These are phyloP conservation scores for Nysson spinosus DNA, from an alignment of 2,888 invertebrate genomes.

Conservation along the genomic window DNA sequence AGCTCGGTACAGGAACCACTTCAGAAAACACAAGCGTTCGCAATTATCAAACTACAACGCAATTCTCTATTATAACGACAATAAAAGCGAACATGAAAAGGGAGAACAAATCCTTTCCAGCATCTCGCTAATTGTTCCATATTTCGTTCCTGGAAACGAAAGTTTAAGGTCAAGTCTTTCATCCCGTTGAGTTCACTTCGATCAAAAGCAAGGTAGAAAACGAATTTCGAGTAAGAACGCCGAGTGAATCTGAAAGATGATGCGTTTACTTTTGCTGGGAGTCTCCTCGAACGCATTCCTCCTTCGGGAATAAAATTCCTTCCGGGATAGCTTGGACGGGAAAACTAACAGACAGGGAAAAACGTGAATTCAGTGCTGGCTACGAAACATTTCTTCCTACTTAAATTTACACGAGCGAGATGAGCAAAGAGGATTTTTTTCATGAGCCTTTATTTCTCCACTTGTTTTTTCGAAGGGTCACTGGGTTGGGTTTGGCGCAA, in stretches of 20 bases:
- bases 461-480: background rate
- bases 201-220: constrained; percentile 22
- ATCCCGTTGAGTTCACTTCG: background rate
- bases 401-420: constrained; percentile 58
- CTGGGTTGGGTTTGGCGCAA: background rate
- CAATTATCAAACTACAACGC: no score
- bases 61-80: no score
- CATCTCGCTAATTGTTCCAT: no score
- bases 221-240: constrained; percentile 23
- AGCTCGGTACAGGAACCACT: no score
- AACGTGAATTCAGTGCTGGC: constrained; percentile 21
- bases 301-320: constrained; percentile 30
- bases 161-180: no score
- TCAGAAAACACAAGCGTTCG: no score
- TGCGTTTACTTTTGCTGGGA: constrained; percentile 30
- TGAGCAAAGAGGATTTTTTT: constrained; percentile 38
- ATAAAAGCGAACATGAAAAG: no score
- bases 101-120: no score
- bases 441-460: background rate
- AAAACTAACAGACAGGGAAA: constrained; percentile 15
- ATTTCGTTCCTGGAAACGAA: no score
- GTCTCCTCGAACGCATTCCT: constrained; percentile 11
- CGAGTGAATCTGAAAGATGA: background rate
- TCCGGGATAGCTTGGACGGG: constrained; percentile 20
- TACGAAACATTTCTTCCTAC: constrained; percentile 51